Evolutionary conservation across 2,113 vertebrate genomes (phyloP), one percentile per base, ranked within the genome.

Genomic region (Phoenicopterus ruber): DNA sequence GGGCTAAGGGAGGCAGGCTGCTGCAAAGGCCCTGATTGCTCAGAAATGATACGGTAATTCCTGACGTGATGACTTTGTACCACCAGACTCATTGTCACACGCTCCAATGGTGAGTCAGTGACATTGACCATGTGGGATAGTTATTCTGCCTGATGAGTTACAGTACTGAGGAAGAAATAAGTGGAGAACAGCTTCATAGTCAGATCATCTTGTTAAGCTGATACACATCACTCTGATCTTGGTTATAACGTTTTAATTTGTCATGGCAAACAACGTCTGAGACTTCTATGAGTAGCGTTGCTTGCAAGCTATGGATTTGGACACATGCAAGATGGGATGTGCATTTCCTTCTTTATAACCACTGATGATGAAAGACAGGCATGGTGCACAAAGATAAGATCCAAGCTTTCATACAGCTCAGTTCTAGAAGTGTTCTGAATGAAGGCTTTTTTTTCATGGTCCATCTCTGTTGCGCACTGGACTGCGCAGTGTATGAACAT

Each of bases 251-350:
- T 54, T 93, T 86, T 66, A 28, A 54, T 88, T 79, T 76, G 11
- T 54, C 6, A 44, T 26, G 16, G 13, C 0, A 0, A 38, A 62
- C 12, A 71, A 49, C 10, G 10, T 57, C 52, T 61, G 82, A 85
- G 74, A 16, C 8, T 28, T 38, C 38, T 31, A 5, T 24, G 6
- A 58, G 13, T 42, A 59, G 17, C 0, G 0, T 34, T 82, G n/a
- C 10, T 82, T 82, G 32, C 25, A 76, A 46, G 26, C 26, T 55
- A 10, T 32, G 36, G 26, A 26, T 70, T 87, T 87, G 59, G 67
- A 52, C 49, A 26, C 9, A 1, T 7, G 19, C 3, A 2, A 3
- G 2, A 32, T 38, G 42, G 4, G 38, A n/a, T 63, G 13, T 1
- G 1, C 0, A 0, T 55, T 61, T 88, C 52, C 10, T 73, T 69